A percentile compares a stretch with the other conserved stretches of the same genome.
Evolutionary conservation across 2,888 invertebrate genomes (phyloP).

Genomic region (Agrotis segetum): DNA sequence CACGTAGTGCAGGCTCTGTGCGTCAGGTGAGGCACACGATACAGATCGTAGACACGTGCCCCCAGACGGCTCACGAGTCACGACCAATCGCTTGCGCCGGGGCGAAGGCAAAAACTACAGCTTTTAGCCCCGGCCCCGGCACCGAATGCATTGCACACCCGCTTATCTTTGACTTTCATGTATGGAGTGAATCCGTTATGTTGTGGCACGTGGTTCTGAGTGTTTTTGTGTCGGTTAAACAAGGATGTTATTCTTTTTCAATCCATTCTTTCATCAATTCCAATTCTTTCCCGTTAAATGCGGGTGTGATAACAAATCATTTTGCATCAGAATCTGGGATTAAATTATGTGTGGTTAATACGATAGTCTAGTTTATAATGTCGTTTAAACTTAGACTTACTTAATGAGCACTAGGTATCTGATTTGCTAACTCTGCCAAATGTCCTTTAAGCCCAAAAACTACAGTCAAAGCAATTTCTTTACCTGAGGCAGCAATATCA

Average conservation of each 20-base stretch:
- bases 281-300: too few relatives aligned
- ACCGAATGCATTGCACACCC: slow-evolving; percentile 45
- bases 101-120: slow-evolving; percentile 41
- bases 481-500: too few relatives aligned
- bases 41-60: slow-evolving; percentile 84
- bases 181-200: slow-evolving; percentile 39
- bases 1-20: slow-evolving; percentile 76
- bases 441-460: too few relatives aligned
- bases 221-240: slow-evolving; percentile 4
- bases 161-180: slow-evolving; percentile 46
- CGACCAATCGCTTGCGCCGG: slow-evolving; percentile 44
- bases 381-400: background rate
- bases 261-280: too few relatives aligned
- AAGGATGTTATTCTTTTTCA: too few relatives aligned
- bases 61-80: slow-evolving; percentile 26
- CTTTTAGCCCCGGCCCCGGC: slow-evolving; percentile 27
- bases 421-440: too few relatives aligned
- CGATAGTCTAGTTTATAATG: background rate
- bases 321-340: background rate
- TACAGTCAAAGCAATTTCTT: too few relatives aligned
- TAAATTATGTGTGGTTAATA: background rate
- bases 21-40: slow-evolving; percentile 81
- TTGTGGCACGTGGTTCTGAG: slow-evolving; percentile 31
- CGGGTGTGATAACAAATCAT: too few relatives aligned
- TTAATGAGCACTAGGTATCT: too few relatives aligned